A percentile compares a stretch with the other conserved stretches of the same genome.
These are phyloP conservation scores for Dissostichus mawsoni DNA, from an alignment of 2,113 vertebrate species.

Conservation along the genomic window DNA sequence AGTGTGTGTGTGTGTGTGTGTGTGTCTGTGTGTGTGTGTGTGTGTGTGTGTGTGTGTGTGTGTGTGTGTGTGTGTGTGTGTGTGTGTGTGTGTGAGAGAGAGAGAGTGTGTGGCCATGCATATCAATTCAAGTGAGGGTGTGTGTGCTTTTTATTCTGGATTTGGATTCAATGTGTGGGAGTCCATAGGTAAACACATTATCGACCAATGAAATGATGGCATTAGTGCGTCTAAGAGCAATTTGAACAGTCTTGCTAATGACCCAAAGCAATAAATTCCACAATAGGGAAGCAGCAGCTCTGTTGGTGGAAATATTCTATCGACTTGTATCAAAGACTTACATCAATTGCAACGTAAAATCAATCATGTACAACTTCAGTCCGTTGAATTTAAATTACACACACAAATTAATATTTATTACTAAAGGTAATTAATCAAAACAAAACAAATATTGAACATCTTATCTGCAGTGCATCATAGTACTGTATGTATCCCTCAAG, in stretches of 20 bases:
- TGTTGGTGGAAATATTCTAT: not conserved
- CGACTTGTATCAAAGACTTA: not conserved
- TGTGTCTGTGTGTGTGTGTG: not conserved
- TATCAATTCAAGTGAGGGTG: not conserved
- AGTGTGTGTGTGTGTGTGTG: not conserved
- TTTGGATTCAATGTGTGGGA: not conserved
- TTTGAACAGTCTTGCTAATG: not conserved
- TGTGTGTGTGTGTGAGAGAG: not conserved
- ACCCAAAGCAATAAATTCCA: slow-evolving; percentile 25
- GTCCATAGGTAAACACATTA: slow-evolving; percentile 24
- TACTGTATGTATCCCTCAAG: not conserved
- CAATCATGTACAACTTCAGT: not conserved
- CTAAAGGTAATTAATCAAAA: not conserved
- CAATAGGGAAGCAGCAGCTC: not conserved
- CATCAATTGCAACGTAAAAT: not conserved
- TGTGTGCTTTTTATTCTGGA: not conserved
- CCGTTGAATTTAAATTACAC: not conserved
- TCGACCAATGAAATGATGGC: slow-evolving; percentile 1
- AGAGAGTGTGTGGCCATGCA: no score
- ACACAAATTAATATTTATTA: not conserved
- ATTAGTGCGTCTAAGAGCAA: not conserved
- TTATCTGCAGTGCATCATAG: slow-evolving; percentile 12
- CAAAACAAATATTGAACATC: not conserved
- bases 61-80: slow-evolving; percentile 13
- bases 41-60: not conserved